Percentiles rank a stretch among this genome's conserved stretches.
Evolutionary conservation across 1,140 invertebrate species (phyloP).

Genomic region (Saccostrea cuccullata): DNA sequence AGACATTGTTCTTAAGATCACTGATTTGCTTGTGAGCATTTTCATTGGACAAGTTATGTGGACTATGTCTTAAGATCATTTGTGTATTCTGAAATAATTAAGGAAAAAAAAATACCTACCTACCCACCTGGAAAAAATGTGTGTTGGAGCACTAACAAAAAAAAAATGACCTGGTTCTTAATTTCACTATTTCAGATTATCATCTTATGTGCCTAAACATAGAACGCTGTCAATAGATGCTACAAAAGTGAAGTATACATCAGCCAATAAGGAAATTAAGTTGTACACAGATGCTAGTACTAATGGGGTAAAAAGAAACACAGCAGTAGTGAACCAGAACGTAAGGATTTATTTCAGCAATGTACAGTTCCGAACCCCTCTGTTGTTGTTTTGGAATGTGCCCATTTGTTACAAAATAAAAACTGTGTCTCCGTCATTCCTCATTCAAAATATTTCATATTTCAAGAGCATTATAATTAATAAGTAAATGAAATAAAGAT

Average conservation of each 20-base stretch:
- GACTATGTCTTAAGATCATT: no score
- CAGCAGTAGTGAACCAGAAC: conserved; percentile 80
- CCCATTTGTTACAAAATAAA: background rate
- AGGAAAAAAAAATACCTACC: no score
- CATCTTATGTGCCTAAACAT: conserved; percentile 78
- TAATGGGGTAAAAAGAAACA: conserved; percentile 90
- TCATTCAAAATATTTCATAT: background rate
- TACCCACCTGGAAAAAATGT: no score
- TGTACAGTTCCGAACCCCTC: background rate
- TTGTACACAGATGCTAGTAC: conserved; percentile 95
- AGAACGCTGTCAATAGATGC: conserved; percentile 76
- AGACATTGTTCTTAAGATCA: no score
- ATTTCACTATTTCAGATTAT: conserved; percentile 71
- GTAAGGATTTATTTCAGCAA: conserved; percentile 56
- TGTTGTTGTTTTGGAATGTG: background rate
- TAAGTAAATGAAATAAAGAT: no score
- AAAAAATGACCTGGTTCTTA: background rate
- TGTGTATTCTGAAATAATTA: no score
- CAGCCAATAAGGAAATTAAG: conserved; percentile 90
- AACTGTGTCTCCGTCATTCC: background rate
- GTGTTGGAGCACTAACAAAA: no score
- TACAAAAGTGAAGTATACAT: conserved; percentile 73
- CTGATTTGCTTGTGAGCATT: no score
- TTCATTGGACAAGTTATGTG: no score
- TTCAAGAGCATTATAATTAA: no score